Conservation (phyloP, 2,888 invertebrate genomes). For the Oscheius sp. region DNA sequence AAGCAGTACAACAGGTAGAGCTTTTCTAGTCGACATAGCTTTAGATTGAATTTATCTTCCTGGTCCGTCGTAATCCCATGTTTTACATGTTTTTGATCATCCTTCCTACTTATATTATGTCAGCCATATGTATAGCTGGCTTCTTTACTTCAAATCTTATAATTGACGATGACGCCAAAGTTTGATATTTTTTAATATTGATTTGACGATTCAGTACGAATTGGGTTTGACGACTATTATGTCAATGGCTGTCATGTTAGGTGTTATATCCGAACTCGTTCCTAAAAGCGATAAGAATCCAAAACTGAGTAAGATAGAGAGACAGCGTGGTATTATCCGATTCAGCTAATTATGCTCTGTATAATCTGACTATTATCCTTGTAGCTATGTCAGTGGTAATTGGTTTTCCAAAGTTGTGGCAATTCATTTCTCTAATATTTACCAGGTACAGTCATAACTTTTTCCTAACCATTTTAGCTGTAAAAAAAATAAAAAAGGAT, state of each 20-base stretch:
- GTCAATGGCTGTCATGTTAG: conserved; percentile 8
- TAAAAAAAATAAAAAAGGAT: conserved; percentile 7
- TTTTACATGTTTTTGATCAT: conserved; percentile 7
- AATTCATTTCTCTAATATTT: conserved; percentile 7
- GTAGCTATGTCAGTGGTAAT: conserved; percentile 3
- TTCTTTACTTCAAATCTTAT: conserved; percentile 18
- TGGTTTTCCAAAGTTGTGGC: conserved; percentile 12
- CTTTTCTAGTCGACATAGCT: not conserved
- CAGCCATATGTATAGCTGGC: conserved; percentile 16
- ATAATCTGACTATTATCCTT: not conserved
- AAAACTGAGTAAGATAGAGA: not conserved
- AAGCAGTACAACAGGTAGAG: not conserved
- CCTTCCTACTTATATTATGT: conserved; percentile 3
- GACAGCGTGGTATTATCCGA: not conserved
- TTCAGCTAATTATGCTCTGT: conserved; percentile 2
- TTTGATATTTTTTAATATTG: not conserved
- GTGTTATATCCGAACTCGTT: conserved; percentile 4
- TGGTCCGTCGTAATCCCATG: not conserved
- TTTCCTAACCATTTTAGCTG: not conserved
- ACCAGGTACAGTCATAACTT: not conserved
- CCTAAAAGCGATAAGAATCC: conserved; percentile 12
- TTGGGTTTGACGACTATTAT: conserved; percentile 18
- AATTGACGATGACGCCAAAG: conserved; percentile 16
- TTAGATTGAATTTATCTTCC: conserved; percentile 15
- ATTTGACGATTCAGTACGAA: not conserved